phyloP scores from a whole-genome alignment of 2,797 vertebrate genomes.

The Acanthornis magna region DNA sequence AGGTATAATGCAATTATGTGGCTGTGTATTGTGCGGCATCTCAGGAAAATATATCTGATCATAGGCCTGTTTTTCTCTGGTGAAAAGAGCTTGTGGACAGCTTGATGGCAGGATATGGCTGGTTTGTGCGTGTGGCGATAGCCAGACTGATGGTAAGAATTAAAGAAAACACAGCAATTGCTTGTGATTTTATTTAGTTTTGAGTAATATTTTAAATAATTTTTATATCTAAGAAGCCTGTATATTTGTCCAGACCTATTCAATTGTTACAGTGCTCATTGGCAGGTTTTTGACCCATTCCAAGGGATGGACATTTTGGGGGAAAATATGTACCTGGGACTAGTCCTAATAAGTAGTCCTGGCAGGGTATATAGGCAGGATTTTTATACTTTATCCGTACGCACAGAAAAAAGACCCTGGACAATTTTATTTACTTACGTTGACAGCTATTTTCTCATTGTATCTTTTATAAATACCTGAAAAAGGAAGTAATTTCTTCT shows the following conservation, averaged over 20 bases:
- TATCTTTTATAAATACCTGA: background rate
- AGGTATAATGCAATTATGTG: slow-evolving; percentile 35
- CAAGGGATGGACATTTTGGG: background rate
- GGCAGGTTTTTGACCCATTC: background rate
- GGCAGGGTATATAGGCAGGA: background rate
- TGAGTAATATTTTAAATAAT: background rate
- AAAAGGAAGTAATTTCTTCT: background rate
- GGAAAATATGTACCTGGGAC: background rate
- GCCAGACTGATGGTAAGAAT: slow-evolving; percentile 42
- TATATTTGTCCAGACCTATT: background rate
- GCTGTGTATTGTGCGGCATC: background rate
- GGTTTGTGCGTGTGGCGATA: slow-evolving; percentile 14
- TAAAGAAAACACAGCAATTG: slow-evolving; percentile 2
- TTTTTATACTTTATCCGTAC: background rate
- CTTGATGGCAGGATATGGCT: slow-evolving; percentile 52
- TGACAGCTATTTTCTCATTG: background rate
- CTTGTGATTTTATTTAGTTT: slow-evolving; percentile 18
- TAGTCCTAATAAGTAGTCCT: background rate
- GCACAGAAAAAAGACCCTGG: background rate
- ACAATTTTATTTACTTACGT: background rate
- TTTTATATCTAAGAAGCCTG: background rate
- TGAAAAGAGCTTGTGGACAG: slow-evolving; percentile 63
- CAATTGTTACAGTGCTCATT: background rate
- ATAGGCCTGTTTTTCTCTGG: slow-evolving; percentile 37
- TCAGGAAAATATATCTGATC: slow-evolving; percentile 43